Evolutionary conservation across 2,113 vertebrate species (phyloP).

Genomic region (Gasterosteus nipponicus): DNA sequence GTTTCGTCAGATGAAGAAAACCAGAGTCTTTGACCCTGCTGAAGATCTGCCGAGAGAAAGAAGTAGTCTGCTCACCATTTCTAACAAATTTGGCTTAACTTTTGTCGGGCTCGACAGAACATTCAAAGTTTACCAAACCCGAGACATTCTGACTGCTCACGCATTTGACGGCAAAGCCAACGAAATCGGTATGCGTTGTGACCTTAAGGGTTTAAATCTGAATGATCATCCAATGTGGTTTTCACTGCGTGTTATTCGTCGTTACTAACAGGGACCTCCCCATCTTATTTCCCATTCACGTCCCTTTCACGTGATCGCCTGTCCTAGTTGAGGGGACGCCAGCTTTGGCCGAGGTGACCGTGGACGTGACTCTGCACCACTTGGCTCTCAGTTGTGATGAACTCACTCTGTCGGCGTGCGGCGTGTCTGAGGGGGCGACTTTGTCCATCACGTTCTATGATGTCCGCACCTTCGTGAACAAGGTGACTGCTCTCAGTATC

Average conservation of each 20-base stretch:
- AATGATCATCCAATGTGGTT: neutral
- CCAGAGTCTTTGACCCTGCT: conserved; percentile 86
- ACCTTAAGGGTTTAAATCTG: neutral
- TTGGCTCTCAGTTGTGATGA: conserved; percentile 93
- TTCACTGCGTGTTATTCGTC: neutral
- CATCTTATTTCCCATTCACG: neutral
- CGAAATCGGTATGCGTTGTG: conserved; percentile 84
- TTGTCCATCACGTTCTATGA: conserved; percentile 92
- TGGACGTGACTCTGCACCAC: conserved; percentile 87
- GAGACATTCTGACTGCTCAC: conserved; percentile 86
- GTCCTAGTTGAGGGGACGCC: conserved; percentile 84
- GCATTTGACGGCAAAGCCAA: conserved; percentile 86
- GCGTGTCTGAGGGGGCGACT: conserved; percentile 77
- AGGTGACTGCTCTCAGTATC: conserved; percentile 78
- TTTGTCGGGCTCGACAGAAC: conserved; percentile 85
- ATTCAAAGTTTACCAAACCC: conserved; percentile 87
- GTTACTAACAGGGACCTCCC: neutral
- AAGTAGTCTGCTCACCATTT: conserved; percentile 86
- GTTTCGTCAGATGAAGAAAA: conserved; percentile 94
- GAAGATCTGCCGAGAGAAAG: conserved; percentile 89
- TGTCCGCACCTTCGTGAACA: conserved; percentile 89
- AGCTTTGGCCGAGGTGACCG: conserved; percentile 78
- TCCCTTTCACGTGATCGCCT: neutral
- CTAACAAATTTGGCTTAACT: conserved; percentile 92
- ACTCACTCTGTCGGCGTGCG: conserved; percentile 90